Conservation (phyloP, 2,113 vertebrate species). For the Malurus cyaneus region DNA sequence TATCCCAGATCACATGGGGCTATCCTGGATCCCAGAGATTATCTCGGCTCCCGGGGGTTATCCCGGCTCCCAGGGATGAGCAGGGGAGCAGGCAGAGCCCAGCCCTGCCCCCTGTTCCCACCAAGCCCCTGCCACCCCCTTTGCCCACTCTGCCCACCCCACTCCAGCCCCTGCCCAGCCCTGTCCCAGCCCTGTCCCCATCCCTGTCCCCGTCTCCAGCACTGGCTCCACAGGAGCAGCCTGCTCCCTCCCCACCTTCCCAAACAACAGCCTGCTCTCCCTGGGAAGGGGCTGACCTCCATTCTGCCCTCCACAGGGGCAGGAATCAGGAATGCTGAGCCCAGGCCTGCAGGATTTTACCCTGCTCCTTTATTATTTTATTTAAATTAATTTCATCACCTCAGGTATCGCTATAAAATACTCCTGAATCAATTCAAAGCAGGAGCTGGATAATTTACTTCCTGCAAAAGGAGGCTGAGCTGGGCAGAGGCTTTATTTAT, state of each 20-base stretch:
- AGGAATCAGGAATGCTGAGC: background rate
- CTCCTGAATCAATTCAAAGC: background rate
- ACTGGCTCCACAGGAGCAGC: background rate
- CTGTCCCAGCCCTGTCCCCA: background rate
- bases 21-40: too few species aligned
- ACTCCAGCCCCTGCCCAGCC: too few species aligned
- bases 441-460: background rate
- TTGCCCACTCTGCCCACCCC: background rate
- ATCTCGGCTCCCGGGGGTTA: too few species aligned
- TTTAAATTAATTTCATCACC: background rate
- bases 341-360: background rate
- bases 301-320: background rate
- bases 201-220: background rate
- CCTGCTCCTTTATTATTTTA: background rate
- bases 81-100: background rate
- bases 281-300: fast-evolving
- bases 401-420: background rate
- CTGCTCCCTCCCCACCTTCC: background rate
- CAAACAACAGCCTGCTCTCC: background rate
- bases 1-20: too few species aligned
- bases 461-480: background rate
- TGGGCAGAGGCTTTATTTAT: background rate
- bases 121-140: background rate
- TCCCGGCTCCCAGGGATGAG: background rate
- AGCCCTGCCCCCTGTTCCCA: fast-evolving